Base-by-base conservation (phyloP, 2,888 invertebrate species). In the Lagria hirta region DNA sequence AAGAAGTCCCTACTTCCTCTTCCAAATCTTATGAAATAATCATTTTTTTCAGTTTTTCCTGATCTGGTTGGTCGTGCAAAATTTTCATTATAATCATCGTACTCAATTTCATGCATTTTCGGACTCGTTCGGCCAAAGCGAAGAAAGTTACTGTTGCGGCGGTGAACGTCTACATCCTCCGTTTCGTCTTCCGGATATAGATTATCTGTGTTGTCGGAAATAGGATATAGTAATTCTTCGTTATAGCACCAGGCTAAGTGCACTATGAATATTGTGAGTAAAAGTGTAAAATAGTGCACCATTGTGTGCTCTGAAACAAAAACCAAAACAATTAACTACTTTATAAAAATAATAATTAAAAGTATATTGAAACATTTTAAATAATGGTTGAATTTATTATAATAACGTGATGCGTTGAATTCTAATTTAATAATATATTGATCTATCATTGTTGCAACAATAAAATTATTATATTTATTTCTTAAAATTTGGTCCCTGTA, bases 21-120 rank as follows among this genome's bases (percentile, higher is more conserved):
- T 8, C 62, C 63, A 38, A 61, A 64, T 43, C 63, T 51, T 14
- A 64, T 55, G 38, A 63, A 61, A 27, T 58, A 52, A 30, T 62
- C 61, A 40, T 59, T 62, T 32, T 61, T 60, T 33, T 57, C 52
- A 29, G 43, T 42, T 38, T 54, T 54, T 16, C 58, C 61, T 2
- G 54, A 54, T 33, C 59, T 43, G 2, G 60, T 54, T 2, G 58
- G 59, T 27, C 55, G 30, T 4, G 57, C 55, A 1, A 54, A 54
- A 11, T 60, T 55, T 12, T 53, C 54, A 3, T 54, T 43, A 13
- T 54, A 56, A 20, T 55, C 51, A 24, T 57, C 51, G 16, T 50
- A 48, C 13, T 51, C 49, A 3, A 18, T 3, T 4, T 49, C 44
- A 5, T 20, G 16, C 10, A 36, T 40, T n/a, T 29, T 26, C 3